Percentiles rank a stretch among this genome's conserved stretches.
phyloP scores from a whole-genome alignment of 1,140 invertebrate species.

The Eueides isabella region DNA sequence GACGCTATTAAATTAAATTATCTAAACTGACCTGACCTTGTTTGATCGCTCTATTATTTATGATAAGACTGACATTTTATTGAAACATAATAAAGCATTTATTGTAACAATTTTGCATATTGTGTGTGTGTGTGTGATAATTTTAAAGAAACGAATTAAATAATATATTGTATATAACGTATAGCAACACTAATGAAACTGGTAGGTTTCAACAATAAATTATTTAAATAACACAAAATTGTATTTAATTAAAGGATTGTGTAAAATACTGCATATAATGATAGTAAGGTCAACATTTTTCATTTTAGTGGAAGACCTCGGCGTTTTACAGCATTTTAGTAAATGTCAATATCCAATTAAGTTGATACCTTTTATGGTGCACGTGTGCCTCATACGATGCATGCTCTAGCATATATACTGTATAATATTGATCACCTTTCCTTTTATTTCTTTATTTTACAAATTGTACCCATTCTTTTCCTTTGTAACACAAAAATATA shows the following conservation, averaged over 20 bases:
- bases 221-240: background rate
- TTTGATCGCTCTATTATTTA: background rate
- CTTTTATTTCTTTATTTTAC: background rate
- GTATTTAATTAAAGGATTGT: constrained; percentile 10
- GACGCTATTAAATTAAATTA: constrained; percentile 8
- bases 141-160: background rate
- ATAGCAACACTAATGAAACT: background rate
- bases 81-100: background rate
- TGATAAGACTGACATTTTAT: background rate
- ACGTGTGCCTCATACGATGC: background rate
- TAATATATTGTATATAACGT: background rate
- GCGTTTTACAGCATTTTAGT: constrained; percentile 21
- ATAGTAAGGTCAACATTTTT: constrained; percentile 19
- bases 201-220: background rate
- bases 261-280: constrained; percentile 14
- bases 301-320: constrained; percentile 18
- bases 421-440: constrained; percentile 4
- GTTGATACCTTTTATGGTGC: constrained; percentile 10
- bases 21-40: background rate
- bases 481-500: background rate
- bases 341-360: constrained; percentile 24
- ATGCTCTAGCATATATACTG: constrained; percentile 1
- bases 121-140: no score
- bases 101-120: no score
- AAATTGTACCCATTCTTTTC: background rate